Percentiles rank a stretch among this genome's conserved stretches.
Evolutionary conservation across 1,140 invertebrate genomes (phyloP).

Genomic region (Papilio dardanus): DNA sequence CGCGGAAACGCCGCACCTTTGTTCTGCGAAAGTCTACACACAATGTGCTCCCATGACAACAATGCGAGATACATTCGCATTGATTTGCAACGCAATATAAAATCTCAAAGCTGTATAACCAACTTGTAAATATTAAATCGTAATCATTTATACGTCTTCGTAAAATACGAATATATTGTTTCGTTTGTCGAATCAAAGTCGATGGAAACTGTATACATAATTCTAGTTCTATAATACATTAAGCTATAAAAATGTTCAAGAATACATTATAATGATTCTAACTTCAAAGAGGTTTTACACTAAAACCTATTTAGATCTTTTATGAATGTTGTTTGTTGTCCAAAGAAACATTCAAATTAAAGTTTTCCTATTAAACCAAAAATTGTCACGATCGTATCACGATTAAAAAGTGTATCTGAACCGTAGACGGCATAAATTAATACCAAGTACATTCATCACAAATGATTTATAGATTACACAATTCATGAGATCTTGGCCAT

Average conservation of each 20-base stretch:
- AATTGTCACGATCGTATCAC: background rate
- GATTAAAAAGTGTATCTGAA: background rate
- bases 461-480: background rate
- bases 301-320: no score
- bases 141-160: background rate
- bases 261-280: no score
- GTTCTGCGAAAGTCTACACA: conserved; percentile 59
- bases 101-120: background rate
- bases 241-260: no score
- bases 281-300: no score
- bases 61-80: conserved; percentile 52
- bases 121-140: conserved; percentile 1
- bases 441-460: background rate
- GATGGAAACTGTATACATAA: background rate
- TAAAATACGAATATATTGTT: background rate
- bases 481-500: background rate
- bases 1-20: conserved; percentile 68
- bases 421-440: background rate
- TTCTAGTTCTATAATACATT: background rate
- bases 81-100: conserved; percentile 43
- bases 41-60: conserved; percentile 61
- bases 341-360: background rate
- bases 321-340: no score
- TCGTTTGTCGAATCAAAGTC: background rate
- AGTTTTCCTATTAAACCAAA: background rate